Conservation (phyloP, 2,113 vertebrate species). For the Chaenogobius annularis region DNA sequence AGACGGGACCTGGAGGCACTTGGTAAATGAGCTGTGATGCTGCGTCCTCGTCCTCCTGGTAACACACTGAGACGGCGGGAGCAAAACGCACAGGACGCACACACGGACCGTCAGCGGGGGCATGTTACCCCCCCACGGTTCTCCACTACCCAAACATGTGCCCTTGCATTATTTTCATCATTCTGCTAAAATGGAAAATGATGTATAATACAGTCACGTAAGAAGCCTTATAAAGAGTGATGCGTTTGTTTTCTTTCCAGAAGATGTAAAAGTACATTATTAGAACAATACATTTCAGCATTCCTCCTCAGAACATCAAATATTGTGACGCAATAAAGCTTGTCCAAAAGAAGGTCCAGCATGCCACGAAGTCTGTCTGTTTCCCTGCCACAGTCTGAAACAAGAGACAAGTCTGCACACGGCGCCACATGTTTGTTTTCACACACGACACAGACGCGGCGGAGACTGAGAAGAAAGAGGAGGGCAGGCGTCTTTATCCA, state of each 20-base stretch:
- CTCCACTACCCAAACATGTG: slow-evolving; percentile 33
- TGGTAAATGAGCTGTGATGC: slow-evolving; percentile 66
- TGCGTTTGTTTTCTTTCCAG: slow-evolving; percentile 20
- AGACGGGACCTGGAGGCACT: slow-evolving; percentile 75
- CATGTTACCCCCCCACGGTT: too few relatives aligned
- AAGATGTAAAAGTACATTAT: slow-evolving; percentile 8
- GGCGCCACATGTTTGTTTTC: slow-evolving; percentile 59
- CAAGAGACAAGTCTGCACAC: slow-evolving; percentile 46
- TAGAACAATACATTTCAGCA: slow-evolving; percentile 33
- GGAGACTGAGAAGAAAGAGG: slow-evolving; percentile 33
- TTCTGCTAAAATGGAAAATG: slow-evolving; percentile 43
- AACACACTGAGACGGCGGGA: background rate
- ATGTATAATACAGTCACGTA: slow-evolving; percentile 34
- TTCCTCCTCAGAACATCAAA: slow-evolving; percentile 49
- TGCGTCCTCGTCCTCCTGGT: background rate
- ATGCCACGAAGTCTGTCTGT: slow-evolving; percentile 43
- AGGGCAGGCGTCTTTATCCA: slow-evolving; percentile 60
- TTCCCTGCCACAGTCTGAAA: slow-evolving; percentile 50
- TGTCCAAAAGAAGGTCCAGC: slow-evolving; percentile 39
- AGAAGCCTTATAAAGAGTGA: slow-evolving; percentile 34
- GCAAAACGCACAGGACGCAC: background rate
- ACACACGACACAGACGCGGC: slow-evolving; percentile 45
- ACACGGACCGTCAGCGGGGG: too few relatives aligned
- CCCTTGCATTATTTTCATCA: slow-evolving; percentile 67
- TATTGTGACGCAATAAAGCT: slow-evolving; percentile 50